Evolutionary conservation across 1,140 invertebrate species (phyloP).

Genomic region (Euwallacea similis): DNA sequence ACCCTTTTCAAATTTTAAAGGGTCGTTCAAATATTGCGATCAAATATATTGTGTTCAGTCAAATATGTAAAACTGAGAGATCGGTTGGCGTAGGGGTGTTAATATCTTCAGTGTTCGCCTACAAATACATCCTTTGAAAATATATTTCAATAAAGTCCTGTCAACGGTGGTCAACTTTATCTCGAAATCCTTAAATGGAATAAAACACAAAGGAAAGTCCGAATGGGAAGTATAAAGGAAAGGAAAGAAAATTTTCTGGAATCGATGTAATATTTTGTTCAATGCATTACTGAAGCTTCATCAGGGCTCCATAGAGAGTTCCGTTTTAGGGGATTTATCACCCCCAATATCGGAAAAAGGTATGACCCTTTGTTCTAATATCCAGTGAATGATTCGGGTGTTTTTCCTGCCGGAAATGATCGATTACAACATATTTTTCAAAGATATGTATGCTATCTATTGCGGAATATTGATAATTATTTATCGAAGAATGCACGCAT

Average conservation of each 20-base stretch:
- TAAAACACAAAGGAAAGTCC: constrained; percentile 7
- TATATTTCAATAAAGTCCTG: no score
- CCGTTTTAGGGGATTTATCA: constrained; percentile 19
- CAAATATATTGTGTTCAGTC: not conserved
- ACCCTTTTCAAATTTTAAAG: constrained; percentile 1
- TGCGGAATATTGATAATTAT: no score
- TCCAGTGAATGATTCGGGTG: constrained; percentile 8
- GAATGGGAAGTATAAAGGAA: constrained; percentile 5
- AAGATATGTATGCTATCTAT: no score
- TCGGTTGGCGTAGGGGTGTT: no score
- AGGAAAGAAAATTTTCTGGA: constrained; percentile 6
- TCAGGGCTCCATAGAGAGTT: constrained; percentile 10
- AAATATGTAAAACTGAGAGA: no score
- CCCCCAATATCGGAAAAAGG: not conserved
- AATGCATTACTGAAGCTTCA: constrained; percentile 16
- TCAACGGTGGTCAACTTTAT: no score
- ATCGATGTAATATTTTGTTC: constrained; percentile 20
- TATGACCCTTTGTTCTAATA: constrained; percentile 16
- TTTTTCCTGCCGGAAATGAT: not conserved
- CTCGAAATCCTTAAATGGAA: constrained; percentile 4
- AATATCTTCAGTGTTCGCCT: no score
- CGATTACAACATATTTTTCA: no score
- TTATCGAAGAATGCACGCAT: no score
- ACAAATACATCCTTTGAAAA: no score
- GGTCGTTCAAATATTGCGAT: constrained; percentile 10